Evolutionary conservation across 2,113 vertebrate genomes (phyloP), one percentile per base, ranked within the genome.

Genomic region (Sylvietta virens): DNA sequence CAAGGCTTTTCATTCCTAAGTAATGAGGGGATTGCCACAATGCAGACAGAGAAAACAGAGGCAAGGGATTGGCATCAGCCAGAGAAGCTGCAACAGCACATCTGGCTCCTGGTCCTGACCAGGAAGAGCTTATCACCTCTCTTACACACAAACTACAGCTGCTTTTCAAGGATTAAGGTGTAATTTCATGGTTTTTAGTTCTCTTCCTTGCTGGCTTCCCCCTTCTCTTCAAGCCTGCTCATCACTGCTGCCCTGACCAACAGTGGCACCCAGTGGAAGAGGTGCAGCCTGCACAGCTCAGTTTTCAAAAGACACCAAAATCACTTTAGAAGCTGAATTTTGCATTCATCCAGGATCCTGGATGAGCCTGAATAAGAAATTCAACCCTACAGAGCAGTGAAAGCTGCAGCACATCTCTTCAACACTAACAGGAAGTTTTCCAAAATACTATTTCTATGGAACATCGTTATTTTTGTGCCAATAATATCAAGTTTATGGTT

Each of bases 201-300:
- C 27, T 62, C 54, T 10, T 61, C 37, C 3, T 9, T 57, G 64
- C 51, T 69, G 37, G 20, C 33, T 82, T 60, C 17, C 37, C 40
- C 31, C 12, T 67, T 57, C 37, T 14, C 35, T 17, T 10, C 31
- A 6, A 54, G 26, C 30, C 28, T 20, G 61, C 48, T 10, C 48
- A 39, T 9, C 22, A 1, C 24, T 50, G 61, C 87, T 92, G 54
- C 24, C 79, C 91, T 93, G 74, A 80, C 44, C 95, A 93, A 95
- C 91, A 95, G 74, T 64, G 92, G 90, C 96, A 95, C 93, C 95
- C 88, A 92, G 92, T 88, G 96, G 92, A 90, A 16, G 30, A 94
- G 26, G 24, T 9, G 69, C 79, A 81, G 74, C 45, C 54, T 92
- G 61, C 93, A 82, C 40, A 23, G 20, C 1, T 67, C 53, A 4